phyloP scores from a whole-genome alignment of 1,140 invertebrate genomes.

The Rhyacophila brunnea region DNA sequence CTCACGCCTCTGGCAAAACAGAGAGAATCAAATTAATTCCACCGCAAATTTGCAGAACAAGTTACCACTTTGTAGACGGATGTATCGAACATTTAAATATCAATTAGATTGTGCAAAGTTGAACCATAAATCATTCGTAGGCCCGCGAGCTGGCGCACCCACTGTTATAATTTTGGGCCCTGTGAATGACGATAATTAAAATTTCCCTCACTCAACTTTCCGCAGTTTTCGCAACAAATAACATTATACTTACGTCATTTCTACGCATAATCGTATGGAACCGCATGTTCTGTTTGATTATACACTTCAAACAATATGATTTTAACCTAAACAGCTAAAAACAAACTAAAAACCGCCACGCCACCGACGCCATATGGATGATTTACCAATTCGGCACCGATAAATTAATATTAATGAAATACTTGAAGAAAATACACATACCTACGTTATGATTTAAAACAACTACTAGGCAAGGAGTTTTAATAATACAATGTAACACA shows the following conservation, averaged over 20 bases:
- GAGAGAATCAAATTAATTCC: conserved; percentile 9
- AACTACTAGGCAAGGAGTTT: no score
- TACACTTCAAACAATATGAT: no score
- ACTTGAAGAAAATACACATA: no score
- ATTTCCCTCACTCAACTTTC: conserved; percentile 21
- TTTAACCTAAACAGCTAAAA: no score
- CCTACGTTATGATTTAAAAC: no score
- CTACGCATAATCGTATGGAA: conserved; percentile 4
- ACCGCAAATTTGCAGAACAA: neutral
- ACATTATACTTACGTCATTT: neutral
- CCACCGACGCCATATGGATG: no score
- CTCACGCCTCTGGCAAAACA: no score
- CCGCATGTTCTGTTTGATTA: no score
- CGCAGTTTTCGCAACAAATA: conserved; percentile 18
- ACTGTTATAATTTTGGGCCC: conserved; percentile 1
- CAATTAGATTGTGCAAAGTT: conserved; percentile 27
- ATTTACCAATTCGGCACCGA: no score
- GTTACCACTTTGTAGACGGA: neutral
- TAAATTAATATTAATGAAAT: no score
- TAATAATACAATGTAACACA: no score
- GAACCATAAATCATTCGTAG: conserved; percentile 24
- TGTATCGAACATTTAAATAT: conserved; percentile 32
- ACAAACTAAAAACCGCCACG: no score
- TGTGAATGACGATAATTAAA: conserved; percentile 27
- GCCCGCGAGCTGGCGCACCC: neutral